phyloP scores from a whole-genome alignment of 2,888 invertebrate species.

The Tachystola acroxantha region DNA sequence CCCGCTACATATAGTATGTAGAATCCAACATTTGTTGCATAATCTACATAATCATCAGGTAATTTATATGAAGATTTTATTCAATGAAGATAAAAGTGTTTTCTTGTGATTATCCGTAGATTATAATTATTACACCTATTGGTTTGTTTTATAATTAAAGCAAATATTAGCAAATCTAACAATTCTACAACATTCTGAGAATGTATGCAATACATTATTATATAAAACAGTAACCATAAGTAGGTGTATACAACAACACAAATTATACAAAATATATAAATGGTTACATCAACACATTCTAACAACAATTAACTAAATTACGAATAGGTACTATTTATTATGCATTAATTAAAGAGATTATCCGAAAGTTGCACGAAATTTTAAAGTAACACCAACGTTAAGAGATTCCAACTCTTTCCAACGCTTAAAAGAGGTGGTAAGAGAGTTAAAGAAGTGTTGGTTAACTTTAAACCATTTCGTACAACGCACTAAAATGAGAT shows the following conservation, averaged over 20 bases:
- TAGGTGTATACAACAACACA: constrained; percentile 39
- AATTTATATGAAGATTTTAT: neutral
- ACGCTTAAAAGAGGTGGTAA: no score
- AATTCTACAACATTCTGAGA: constrained; percentile 61
- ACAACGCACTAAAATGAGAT: no score
- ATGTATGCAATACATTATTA: constrained; percentile 37
- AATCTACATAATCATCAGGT: neutral
- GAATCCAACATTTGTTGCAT: neutral
- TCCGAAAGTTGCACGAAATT: no score
- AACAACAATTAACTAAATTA: no score
- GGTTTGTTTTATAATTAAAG: constrained; percentile 37
- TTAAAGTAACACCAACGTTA: no score
- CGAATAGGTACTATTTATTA: no score
- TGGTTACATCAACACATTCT: constrained; percentile 6
- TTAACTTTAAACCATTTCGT: no score
- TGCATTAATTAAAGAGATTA: no score
- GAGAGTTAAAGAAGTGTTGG: no score
- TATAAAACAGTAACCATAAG: constrained; percentile 39
- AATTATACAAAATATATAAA: constrained; percentile 46
- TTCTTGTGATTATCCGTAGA: no score
- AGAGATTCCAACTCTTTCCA: no score
- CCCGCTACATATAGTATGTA: constrained; percentile 38
- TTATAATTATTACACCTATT: no score
- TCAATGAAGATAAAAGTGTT: neutral
- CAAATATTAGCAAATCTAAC: constrained; percentile 28